phyloP scores from a whole-genome alignment of 2,888 invertebrate genomes.

The Trichopoda pennipes region DNA sequence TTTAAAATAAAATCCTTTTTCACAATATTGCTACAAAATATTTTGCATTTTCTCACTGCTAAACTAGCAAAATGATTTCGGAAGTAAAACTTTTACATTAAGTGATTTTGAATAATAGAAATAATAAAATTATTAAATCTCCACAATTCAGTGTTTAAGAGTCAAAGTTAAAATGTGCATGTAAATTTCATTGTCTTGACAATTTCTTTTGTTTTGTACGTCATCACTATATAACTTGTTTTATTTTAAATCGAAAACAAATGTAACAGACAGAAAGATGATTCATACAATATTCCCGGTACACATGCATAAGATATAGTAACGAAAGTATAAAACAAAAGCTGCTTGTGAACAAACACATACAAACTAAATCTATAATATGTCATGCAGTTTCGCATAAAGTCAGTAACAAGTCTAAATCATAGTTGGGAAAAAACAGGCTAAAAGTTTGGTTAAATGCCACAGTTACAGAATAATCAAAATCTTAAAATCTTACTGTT shows the following conservation, averaged over 20 bases:
- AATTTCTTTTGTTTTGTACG: conserved; percentile 17
- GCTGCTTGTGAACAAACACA: conserved; percentile 29
- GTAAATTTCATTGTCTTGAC: no score
- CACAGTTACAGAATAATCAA: conserved; percentile 36
- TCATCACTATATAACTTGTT: conserved; percentile 30
- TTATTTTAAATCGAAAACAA: conserved; percentile 18
- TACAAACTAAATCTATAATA: neutral
- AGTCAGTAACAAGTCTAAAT: neutral
- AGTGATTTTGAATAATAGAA: no score
- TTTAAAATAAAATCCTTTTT: no score
- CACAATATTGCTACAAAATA: no score
- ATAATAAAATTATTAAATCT: no score
- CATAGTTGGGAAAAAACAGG: neutral
- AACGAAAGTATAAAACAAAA: conserved; percentile 45
- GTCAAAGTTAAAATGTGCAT: no score
- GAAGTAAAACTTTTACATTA: no score
- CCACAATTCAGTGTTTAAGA: no score
- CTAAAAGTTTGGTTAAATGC: conserved; percentile 30
- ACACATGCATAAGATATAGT: conserved; percentile 54
- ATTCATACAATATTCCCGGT: conserved; percentile 56
- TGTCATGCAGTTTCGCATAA: neutral
- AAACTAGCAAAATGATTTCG: no score
- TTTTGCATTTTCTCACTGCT: no score
- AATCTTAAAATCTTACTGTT: neutral
- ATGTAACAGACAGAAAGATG: conserved; percentile 41